Evolutionary conservation across 1,140 invertebrate species (phyloP), one percentile per base, ranked within the genome.

Genomic region (Tetragnatha versicolor): DNA sequence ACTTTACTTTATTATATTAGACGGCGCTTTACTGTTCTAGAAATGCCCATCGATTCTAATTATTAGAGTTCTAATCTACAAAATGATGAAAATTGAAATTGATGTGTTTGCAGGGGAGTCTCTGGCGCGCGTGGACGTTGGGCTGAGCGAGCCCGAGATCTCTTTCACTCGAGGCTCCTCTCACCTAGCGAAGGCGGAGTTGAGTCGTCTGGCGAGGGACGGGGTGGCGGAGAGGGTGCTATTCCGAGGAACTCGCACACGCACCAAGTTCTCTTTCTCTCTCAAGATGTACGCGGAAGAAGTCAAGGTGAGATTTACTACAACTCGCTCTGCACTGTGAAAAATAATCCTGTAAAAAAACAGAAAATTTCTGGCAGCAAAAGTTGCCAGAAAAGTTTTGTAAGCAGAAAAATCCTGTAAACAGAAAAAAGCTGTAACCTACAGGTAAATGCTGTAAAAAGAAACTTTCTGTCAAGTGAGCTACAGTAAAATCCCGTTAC

Each of bases 241-340:
- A 72, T 87, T 81, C 73, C 76, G 79, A 61, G 87, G 86, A 17
- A 84, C 84, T 45, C 82, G 84, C 60, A 81, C 76, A 22, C 68
- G 85, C 31, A 86, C 83, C 55, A 86, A 86, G 80, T 84, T 86
- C 39, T 86, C 87, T 58, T 86, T 86, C 79, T 86, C 84, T 72
- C 60, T 87, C 14, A 83, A 84, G 60, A 87, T 87, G 86, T 87
- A 87, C 75, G 80, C 79, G 39, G 86, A 87, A 79, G 87, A 88
- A 82, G 85, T 87, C 1, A 80, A 84, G 83, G 84, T 85, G 63
- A 81, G 81, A 72, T 14, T 25, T 45, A 10, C 35, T 20, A 6
- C 35, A 29, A 20, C n/a, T 49, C 25, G 4, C 0, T 9, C 2
- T 10, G 12, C 14, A 20, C n/a, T 39, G 22, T 2, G 0, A n/a